Conservation (phyloP, 2,797 vertebrate genomes). For the Clarias pachynema region DNA sequence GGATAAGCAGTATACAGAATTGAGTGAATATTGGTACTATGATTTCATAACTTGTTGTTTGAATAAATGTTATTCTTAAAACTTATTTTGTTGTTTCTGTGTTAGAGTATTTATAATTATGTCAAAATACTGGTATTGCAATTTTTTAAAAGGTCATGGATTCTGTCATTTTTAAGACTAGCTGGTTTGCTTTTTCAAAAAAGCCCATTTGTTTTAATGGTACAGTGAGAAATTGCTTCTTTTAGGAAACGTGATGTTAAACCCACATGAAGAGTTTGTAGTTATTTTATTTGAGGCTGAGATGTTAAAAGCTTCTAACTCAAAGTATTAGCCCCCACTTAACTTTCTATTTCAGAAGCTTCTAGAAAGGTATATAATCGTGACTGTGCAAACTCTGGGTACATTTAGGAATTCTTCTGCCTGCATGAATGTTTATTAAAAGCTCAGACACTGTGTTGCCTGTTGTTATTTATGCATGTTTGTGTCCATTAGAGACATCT, state of each 20-base stretch:
- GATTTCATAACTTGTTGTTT: not conserved
- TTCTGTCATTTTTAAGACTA: not conserved
- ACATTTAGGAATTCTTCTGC: conserved; percentile 55
- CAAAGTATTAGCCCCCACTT: not conserved
- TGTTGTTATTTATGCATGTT: conserved; percentile 96
- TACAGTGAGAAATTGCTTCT: not conserved
- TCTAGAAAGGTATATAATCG: conserved; percentile 47
- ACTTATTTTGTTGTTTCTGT: not conserved
- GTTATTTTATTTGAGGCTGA: conserved; percentile 13
- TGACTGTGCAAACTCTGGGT: conserved; percentile 23
- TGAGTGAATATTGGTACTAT: too few species aligned
- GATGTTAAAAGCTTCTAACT: not conserved
- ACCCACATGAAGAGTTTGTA: not conserved
- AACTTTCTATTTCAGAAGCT: conserved; percentile 36
- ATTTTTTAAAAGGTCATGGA: not conserved
- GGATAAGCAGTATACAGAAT: too few species aligned
- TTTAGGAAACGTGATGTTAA: not conserved
- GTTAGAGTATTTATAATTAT: not conserved
- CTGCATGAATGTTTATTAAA: conserved; percentile 79
- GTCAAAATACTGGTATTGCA: not conserved
- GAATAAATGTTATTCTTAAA: not conserved
- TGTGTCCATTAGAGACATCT: conserved; percentile 92
- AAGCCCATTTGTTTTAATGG: not conserved
- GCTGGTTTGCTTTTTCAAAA: not conserved
- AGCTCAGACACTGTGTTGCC: conserved; percentile 71